Evolutionary conservation across 2,797 vertebrate genomes (phyloP), one percentile per base, ranked within the genome.

Genomic region (Sebastes alutus): DNA sequence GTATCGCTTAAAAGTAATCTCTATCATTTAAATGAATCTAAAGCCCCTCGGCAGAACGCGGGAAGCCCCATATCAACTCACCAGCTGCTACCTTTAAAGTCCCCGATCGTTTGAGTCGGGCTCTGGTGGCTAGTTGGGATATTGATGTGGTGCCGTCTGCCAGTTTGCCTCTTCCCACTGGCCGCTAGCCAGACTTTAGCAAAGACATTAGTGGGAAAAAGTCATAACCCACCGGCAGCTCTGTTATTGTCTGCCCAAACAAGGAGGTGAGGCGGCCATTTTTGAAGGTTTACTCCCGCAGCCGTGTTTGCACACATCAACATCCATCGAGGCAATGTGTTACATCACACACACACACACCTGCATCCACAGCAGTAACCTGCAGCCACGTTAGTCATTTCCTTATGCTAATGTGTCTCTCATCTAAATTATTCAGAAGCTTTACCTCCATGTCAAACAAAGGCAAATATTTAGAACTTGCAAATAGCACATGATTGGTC

Each of bases 1-100:
- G 78, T 82, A 85, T 88, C 73, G 78, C 91, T 93, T 95, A 94
- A 94, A 95, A 94, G 89, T 93, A 93, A 95, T 94, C 94, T 90
- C 87, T 92, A 94, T 93, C 93, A 94, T 95, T 95, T 94, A 94
- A 96, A 95, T 95, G 88, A 93, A 95, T 96, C 94, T 92, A 93
- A 94, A 93, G 87, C 91, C 92, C 92, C 93, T 90, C 72, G 62
- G 92, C 87, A 89, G 88, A 91, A 81, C 64, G 77, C 69, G 11
- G 85, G 84, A 89, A 84, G 88, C 84, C 91, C 88, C 93, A 91
- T 75, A 93, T 93, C 95, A 93, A 93, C 94, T 92, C 87, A 91
- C 89, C 95, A 96, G 94, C 94, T 95, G 94, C 93, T 92, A 85
- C 92, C 87, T 94, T 94, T 93, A 92, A 92, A 88, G 77, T 92